Base-by-base conservation (phyloP, 2,888 invertebrate genomes). In the Caenorhabditis auriculariae region DNA sequence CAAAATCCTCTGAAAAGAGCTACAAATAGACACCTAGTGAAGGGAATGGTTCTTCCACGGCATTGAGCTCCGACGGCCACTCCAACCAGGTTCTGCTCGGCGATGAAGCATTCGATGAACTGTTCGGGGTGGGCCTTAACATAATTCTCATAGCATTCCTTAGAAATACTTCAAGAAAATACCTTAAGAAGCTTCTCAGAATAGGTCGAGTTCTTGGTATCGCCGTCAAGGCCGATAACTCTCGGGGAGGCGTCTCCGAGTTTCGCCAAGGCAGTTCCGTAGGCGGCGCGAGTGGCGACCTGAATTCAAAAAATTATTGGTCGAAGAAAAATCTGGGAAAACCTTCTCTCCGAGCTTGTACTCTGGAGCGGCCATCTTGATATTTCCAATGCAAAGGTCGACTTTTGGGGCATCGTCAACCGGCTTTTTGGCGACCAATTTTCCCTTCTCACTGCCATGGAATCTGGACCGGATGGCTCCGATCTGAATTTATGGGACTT, bases 201-300 rank as follows among this genome's bases (percentile, higher is more conserved):
- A 85, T 88, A 99, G 0, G 98, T 99, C 0, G 96, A 98, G 84
- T 99, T 98, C 85, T 96, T 98, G 71, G 94, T 95, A 83, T 98
- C 98, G 24, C 93, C 96, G 82, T 98, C 96, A 75, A 98, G 83
- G 47, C 93, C 94, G 76, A 98, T 89, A 21, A 98, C 66, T 58
- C 93, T 88, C 66, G 74, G 77, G 82, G 86, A 87, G 64, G 82
- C 85, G 51, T 86, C 83, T 2, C 88, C 89, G 38, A 98, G 87
- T 85, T 96, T 98, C 66, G 89, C 90, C 58, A 98, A 85, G 2
- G 91, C 96, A 19, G 88, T 90, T 4, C 98, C 98, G 84, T 98
- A 99, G 0, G 98, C 95, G 44, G 89, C 85, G 53, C 98, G 87
- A 0, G 94, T 95, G 50, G 94, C 94, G 15, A 94, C 87, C 70